Base-by-base conservation (phyloP, 2,113 vertebrate genomes). In the Dermatemys mawii region DNA sequence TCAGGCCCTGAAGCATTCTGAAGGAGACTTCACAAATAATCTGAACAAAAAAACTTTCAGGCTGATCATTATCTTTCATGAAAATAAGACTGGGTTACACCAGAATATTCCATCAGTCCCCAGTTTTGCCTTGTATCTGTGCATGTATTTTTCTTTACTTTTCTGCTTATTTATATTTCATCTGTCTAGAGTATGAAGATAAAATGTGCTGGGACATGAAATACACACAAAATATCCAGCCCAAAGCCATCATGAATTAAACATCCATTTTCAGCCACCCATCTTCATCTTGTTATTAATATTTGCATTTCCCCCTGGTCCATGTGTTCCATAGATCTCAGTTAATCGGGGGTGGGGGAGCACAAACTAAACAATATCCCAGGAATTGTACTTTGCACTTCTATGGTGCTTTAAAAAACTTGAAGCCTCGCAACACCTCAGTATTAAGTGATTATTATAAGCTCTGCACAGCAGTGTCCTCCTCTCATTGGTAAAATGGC, bases 111-210 rank as follows among this genome's bases (percentile, higher is more conserved):
- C 19, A 0, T 6, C 44, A 81, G 54, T 53, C 57, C 81, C 50
- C 8, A 1, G 10, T 11, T 29, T 81, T 81, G 70, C 86, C 86
- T 41, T 10, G 1, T 27, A 11, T 38, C 29, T 12, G 4, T 46
- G 19, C 10, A 19, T 8, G 55, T 81, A 2, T 2, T 55, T 90
- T 87, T 5, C 86, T 83, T 73, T 63, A 49, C 78, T 84, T 57
- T 88, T 90, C 90, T 82, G 46, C 82, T 90, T 29, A 93, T 96
- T 90, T 94, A 96, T 94, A 90, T 93, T 96, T 96, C 29, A 93
- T 94, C 85, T 80, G 50, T 11, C 82, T 96, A 90, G 41, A 4
- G 67, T 80, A 88, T 26, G 27, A 76, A 70, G 51, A 50, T 50
- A 29, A 0, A 27, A 11, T 73, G 92, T 87, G 51, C 94, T 73